phyloP scores from a whole-genome alignment of 2,888 invertebrate genomes.

The Pilophorus perplexus region DNA sequence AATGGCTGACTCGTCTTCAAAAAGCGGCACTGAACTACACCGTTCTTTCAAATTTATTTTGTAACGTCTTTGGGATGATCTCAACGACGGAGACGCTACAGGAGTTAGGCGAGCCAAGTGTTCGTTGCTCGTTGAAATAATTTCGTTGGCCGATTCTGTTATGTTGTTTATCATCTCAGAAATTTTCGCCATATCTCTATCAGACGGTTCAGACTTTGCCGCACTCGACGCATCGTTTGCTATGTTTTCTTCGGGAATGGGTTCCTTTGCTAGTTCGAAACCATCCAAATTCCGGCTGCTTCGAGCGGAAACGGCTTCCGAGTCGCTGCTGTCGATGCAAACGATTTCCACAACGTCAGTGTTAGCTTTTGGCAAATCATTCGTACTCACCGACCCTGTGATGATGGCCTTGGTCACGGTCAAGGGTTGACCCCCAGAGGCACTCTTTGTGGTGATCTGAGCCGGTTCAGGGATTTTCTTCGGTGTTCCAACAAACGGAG shows the following conservation, averaged over 20 bases:
- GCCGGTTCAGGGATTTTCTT: too few species aligned
- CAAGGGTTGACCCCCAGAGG: too few species aligned
- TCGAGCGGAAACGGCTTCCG: conserved; percentile 6
- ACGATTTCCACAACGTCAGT: conserved; percentile 15
- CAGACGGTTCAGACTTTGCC: neutral
- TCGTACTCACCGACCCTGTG: neutral
- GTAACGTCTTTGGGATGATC: neutral
- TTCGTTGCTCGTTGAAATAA: conserved; percentile 20
- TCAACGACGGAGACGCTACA: neutral
- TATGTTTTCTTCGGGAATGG: neutral
- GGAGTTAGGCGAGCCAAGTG: conserved; percentile 11
- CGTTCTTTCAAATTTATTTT: neutral
- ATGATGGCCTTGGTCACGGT: neutral
- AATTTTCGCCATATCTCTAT: neutral
- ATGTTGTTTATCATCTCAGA: conserved; percentile 27
- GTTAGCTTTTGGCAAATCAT: neutral
- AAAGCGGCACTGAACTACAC: conserved; percentile 23
- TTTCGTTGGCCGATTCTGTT: conserved; percentile 18
- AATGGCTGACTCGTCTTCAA: conserved; percentile 2
- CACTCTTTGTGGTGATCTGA: neutral
- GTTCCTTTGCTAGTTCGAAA: neutral
- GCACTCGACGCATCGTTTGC: neutral
- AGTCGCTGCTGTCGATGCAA: conserved; percentile 18
- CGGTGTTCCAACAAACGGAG: neutral
- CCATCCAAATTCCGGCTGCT: neutral